A percentile compares a stretch with the other conserved stretches of the same genome.
Evolutionary conservation across 1,140 invertebrate genomes (phyloP).

Genomic region (Pogonus chalceus): DNA sequence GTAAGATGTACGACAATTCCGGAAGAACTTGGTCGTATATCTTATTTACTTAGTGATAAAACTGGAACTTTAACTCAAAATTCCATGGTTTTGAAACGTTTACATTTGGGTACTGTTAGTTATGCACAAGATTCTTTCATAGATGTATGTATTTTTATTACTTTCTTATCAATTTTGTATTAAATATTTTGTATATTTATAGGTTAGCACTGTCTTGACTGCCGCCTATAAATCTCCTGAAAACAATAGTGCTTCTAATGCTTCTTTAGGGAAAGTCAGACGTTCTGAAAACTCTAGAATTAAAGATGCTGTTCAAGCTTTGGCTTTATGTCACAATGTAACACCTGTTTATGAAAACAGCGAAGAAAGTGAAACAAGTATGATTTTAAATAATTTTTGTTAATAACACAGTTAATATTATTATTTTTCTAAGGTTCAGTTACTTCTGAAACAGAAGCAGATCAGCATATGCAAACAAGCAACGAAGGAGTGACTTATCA

Average conservation of each 20-base stretch:
- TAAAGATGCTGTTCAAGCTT: constrained; percentile 83
- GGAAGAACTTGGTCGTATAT: constrained; percentile 94
- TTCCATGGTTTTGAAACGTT: constrained; percentile 95
- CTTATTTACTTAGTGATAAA: constrained; percentile 93
- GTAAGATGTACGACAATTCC: constrained; percentile 97
- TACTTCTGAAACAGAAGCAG: constrained; percentile 56
- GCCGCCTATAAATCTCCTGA: constrained; percentile 32
- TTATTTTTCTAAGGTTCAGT: constrained; percentile 36
- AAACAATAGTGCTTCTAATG: constrained; percentile 6
- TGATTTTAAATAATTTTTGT: constrained; percentile 4
- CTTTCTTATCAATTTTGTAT: constrained; percentile 1
- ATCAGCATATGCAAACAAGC: constrained; percentile 46
- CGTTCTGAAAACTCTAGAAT: constrained; percentile 67
- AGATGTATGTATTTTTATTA: constrained; percentile 46
- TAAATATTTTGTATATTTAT: constrained; percentile 8
- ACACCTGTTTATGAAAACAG: constrained; percentile 86
- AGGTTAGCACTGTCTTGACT: constrained; percentile 34
- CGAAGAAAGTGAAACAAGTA: constrained; percentile 35
- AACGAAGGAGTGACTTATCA: constrained; percentile 44
- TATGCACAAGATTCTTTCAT: constrained; percentile 83
- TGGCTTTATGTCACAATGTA: constrained; percentile 98
- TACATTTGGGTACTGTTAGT: constrained; percentile 83
- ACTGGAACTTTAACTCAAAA: constrained; percentile 98
- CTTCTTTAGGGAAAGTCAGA: constrained; percentile 25
- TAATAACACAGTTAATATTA: neutral